Evolutionary conservation across 2,797 vertebrate species (phyloP).

Genomic region (Phoeniculus purpureus): DNA sequence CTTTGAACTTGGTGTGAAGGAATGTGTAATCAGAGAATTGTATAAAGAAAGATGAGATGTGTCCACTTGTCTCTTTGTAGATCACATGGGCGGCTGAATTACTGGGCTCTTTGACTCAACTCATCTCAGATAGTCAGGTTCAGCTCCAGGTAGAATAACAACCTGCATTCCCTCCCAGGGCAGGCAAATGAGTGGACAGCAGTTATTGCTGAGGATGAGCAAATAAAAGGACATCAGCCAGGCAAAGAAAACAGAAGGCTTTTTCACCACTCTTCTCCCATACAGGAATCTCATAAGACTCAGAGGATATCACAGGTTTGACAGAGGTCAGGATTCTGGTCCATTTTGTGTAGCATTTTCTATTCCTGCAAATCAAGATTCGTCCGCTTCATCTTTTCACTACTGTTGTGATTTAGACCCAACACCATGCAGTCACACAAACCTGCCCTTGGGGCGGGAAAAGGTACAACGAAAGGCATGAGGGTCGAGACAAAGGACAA

Average conservation of each 20-base stretch:
- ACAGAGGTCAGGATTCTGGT: conserved; percentile 4
- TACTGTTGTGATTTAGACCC: background rate
- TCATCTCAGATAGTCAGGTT: background rate
- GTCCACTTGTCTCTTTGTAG: background rate
- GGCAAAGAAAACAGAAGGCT: background rate
- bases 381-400: background rate
- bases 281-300: background rate
- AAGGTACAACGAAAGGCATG: too few relatives aligned
- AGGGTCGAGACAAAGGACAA: too few relatives aligned
- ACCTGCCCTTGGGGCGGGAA: too few relatives aligned
- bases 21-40: background rate
- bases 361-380: background rate
- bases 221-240: background rate
- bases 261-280: background rate
- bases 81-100: background rate
- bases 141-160: background rate
- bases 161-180: background rate
- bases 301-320: background rate
- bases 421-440: too few relatives aligned
- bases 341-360: background rate
- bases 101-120: background rate
- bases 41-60: background rate
- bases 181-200: background rate
- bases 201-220: background rate
- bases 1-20: background rate